A percentile compares a stretch with the other conserved stretches of the same genome.
These are phyloP conservation scores for Copidosoma aretas DNA, from an alignment of 2,888 invertebrate species.

Conservation along the genomic window DNA sequence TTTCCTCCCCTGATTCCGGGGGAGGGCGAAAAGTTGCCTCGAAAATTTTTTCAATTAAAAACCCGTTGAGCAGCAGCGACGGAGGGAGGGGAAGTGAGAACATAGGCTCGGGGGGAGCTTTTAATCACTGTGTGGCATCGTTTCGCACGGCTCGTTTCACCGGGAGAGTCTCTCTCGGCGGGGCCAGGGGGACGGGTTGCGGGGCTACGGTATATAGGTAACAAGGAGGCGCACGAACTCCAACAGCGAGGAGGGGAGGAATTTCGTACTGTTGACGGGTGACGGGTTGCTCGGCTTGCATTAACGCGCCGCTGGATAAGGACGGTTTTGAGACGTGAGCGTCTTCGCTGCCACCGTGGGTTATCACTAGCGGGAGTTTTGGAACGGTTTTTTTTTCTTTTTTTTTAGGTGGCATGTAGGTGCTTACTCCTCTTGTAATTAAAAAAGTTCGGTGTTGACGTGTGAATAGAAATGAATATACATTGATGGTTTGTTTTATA, in stretches of 20 bases:
- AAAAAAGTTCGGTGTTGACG: no score
- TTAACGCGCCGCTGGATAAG: conserved; percentile 35
- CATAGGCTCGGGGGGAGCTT: conserved; percentile 39
- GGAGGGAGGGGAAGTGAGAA: conserved; percentile 21
- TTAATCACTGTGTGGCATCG: conserved; percentile 59
- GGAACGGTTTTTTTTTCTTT: no score
- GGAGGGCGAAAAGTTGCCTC: conserved; percentile 47
- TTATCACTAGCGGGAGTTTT: no score
- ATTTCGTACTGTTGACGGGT: conserved; percentile 28
- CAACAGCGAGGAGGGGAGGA: neutral
- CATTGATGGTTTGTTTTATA: no score
- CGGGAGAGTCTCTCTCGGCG: no score
- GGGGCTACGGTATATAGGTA: no score
- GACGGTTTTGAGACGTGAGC: no score
- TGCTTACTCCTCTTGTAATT: no score
- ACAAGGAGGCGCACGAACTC: no score
- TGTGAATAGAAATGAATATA: no score
- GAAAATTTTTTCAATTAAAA: conserved; percentile 60
- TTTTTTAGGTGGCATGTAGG: no score
- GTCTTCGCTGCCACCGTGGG: no score
- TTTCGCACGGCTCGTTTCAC: conserved; percentile 54
- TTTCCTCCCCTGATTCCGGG: conserved; percentile 30
- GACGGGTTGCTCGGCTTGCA: conserved; percentile 32
- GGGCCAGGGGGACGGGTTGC: neutral
- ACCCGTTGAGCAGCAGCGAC: conserved; percentile 37